Evolutionary conservation across 2,888 invertebrate genomes (phyloP).

Genomic region (Drosophila niveifrons): DNA sequence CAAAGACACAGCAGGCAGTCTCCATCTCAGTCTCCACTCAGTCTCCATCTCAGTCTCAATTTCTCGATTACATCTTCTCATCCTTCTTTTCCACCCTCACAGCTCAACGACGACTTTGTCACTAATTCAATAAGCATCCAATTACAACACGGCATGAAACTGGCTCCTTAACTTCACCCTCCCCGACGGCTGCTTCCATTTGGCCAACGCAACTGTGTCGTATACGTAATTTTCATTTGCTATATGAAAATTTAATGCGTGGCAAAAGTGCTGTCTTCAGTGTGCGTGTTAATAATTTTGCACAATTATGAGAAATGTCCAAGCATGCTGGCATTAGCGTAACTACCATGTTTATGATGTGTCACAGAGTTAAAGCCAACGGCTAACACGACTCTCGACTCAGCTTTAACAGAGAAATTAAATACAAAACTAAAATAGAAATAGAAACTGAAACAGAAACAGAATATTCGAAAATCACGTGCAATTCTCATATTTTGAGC

Average conservation of each 20-base stretch:
- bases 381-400: not conserved
- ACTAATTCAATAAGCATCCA: conserved; percentile 81
- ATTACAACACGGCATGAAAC: conserved; percentile 69
- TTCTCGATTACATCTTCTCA: not conserved
- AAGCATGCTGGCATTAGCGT: conserved; percentile 24
- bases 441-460: not conserved
- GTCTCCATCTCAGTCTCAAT: conserved; percentile 3
- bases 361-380: conserved; percentile 19
- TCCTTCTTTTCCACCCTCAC: not conserved
- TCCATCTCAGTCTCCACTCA: not conserved
- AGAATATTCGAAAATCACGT: conserved; percentile 31
- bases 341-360: conserved; percentile 39
- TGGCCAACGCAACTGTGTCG: conserved; percentile 29
- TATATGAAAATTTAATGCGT: conserved; percentile 68
- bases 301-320: conserved; percentile 46
- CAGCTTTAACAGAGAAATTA: not conserved
- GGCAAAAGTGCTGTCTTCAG: conserved; percentile 43
- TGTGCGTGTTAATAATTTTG: conserved; percentile 54
- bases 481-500: conserved; percentile 44
- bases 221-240: conserved; percentile 63
- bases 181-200: not conserved
- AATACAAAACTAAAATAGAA: not conserved
- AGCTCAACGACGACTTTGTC: conserved; percentile 52
- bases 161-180: conserved; percentile 10
- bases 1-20: conserved; percentile 54